Evolutionary conservation across 2,797 vertebrate species (phyloP).

Genomic region (Galaxias olidus): DNA sequence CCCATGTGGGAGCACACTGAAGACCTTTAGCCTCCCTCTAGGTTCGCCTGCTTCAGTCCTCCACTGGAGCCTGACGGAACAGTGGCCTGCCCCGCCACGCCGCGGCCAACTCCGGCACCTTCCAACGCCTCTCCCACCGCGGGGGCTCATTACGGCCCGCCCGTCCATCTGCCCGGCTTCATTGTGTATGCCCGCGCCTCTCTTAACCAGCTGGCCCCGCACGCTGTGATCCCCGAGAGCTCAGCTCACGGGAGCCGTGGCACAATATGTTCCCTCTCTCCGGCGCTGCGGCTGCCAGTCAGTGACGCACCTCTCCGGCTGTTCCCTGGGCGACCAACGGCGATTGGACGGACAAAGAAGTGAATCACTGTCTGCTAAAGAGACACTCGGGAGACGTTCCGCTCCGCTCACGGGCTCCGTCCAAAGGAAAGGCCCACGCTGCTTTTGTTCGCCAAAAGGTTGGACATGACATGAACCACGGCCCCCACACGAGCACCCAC

Average conservation of each 20-base stretch:
- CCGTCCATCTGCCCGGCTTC: too few species aligned
- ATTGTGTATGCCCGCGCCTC: too few species aligned
- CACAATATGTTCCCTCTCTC: background rate
- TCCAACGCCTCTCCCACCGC: too few species aligned
- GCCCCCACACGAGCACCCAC: background rate
- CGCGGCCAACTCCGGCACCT: too few species aligned
- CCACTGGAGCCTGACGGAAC: too few species aligned
- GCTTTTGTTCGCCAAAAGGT: conserved; percentile 15
- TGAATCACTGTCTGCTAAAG: conserved; percentile 22
- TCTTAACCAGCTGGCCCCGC: background rate
- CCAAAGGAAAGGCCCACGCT: conserved; percentile 29
- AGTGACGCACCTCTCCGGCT: background rate
- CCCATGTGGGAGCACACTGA: too few species aligned
- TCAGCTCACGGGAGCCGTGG: background rate
- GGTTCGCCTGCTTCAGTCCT: too few species aligned
- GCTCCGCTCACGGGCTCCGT: conserved; percentile 14
- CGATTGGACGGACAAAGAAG: background rate
- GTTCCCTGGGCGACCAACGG: background rate
- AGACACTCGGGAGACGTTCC: conserved; percentile 13
- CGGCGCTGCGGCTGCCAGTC: background rate
- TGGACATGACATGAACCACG: conserved; percentile 5
- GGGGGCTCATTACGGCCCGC: too few species aligned
- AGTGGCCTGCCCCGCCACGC: too few species aligned
- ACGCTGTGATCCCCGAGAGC: conserved; percentile 10
- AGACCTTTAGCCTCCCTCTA: too few species aligned